A percentile compares a stretch with the other conserved stretches of the same genome.
Evolutionary conservation across 2,797 vertebrate genomes (phyloP).

Genomic region (Apogon talboti): DNA sequence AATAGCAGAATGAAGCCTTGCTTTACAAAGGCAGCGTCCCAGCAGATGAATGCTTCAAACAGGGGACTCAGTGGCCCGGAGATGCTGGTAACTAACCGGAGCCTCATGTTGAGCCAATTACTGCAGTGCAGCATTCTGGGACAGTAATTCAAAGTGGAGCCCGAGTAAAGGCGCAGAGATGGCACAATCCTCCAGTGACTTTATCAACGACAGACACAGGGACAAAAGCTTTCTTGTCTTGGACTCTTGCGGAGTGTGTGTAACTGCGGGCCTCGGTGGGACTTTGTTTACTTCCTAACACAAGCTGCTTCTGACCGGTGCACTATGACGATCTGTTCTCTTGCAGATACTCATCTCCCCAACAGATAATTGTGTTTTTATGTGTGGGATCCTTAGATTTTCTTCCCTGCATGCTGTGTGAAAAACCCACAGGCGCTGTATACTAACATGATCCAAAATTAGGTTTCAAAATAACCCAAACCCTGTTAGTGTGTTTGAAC

Average conservation of each 20-base stretch:
- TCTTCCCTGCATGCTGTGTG: slow-evolving; percentile 19
- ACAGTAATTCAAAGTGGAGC: slow-evolving; percentile 23
- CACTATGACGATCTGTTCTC: slow-evolving; percentile 1
- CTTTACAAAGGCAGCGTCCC: slow-evolving; percentile 30
- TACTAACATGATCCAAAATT: slow-evolving; percentile 37
- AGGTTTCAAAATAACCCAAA: slow-evolving; percentile 28
- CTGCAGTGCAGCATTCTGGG: slow-evolving; percentile 32
- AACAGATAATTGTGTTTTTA: neutral
- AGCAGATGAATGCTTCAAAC: slow-evolving; percentile 5
- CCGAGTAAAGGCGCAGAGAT: neutral
- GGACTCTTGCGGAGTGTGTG: slow-evolving; percentile 12
- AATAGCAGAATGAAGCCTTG: slow-evolving; percentile 20
- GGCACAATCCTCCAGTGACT: slow-evolving; percentile 7
- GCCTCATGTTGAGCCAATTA: slow-evolving; percentile 38
- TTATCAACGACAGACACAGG: slow-evolving; percentile 11
- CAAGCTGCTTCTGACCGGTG: slow-evolving; percentile 9
- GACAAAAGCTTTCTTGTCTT: neutral
- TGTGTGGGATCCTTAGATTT: slow-evolving; percentile 21
- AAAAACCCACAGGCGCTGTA: slow-evolving; percentile 21
- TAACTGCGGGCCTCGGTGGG: slow-evolving; percentile 4
- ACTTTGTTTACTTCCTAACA: slow-evolving; percentile 11
- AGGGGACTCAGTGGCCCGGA: neutral
- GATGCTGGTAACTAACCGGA: slow-evolving; percentile 13
- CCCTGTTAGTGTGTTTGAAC: too few species aligned
- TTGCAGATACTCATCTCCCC: slow-evolving; percentile 2